A percentile compares a stretch with the other conserved stretches of the same genome.
These are phyloP conservation scores for Danio albolineatus DNA, from an alignment of 2,797 vertebrate genomes.

Conservation along the genomic window DNA sequence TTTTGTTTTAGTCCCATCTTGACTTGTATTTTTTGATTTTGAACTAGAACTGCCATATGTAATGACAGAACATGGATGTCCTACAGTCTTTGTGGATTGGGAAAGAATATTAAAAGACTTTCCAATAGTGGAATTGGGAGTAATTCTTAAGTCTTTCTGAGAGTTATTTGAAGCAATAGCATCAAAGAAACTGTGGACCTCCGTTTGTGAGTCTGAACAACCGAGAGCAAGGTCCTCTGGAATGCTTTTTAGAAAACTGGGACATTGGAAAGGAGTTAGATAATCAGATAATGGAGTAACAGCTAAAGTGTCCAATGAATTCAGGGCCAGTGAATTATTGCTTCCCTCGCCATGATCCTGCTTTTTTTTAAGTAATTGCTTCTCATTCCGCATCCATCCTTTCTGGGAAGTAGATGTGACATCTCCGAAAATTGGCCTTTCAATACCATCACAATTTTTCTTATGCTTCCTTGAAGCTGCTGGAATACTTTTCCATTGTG, in stretches of 20 bases:
- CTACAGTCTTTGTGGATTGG: conserved; percentile 73
- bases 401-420: conserved; percentile 64
- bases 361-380: conserved; percentile 68
- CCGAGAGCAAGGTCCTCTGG: conserved; percentile 32
- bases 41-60: conserved; percentile 71
- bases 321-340: conserved; percentile 72
- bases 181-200: conserved; percentile 61
- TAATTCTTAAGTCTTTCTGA: conserved; percentile 61
- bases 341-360: conserved; percentile 65
- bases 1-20: conserved; percentile 57
- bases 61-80: conserved; percentile 68
- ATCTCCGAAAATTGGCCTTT: conserved; percentile 70
- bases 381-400: conserved; percentile 72
- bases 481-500: conserved; percentile 72
- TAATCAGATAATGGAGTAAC: conserved; percentile 74
- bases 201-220: conserved; percentile 53
- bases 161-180: conserved; percentile 71
- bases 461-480: conserved; percentile 76
- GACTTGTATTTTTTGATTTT: conserved; percentile 28
- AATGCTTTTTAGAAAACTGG: conserved; percentile 51
- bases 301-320: conserved; percentile 67
- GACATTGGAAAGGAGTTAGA: conserved; percentile 76
- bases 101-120: conserved; percentile 73
- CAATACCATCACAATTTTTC: conserved; percentile 63
- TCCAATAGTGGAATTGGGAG: conserved; percentile 73